Conservation (phyloP, 2,888 invertebrate genomes). For the Drosophila villosipedis region DNA sequence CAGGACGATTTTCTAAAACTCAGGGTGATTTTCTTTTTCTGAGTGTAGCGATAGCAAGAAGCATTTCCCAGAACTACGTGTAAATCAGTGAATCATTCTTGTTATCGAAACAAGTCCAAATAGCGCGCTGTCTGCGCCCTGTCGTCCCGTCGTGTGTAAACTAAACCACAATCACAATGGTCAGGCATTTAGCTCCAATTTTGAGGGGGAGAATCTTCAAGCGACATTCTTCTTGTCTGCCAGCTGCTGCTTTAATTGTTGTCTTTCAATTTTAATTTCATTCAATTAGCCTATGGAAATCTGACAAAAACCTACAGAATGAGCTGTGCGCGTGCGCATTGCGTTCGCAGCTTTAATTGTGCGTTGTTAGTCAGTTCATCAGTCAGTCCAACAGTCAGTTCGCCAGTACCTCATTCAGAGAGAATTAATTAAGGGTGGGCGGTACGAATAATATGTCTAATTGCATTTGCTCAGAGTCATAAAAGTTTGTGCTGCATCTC, state of each 20-base stretch:
- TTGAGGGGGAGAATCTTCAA: conserved; percentile 20
- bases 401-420: conserved; percentile 1
- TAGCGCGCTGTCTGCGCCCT: conserved; percentile 42
- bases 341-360: conserved; percentile 64
- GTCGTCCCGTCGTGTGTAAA: neutral
- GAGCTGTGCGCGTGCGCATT: conserved; percentile 57
- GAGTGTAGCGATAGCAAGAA: conserved; percentile 16
- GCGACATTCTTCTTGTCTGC: conserved; percentile 47
- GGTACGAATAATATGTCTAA: conserved; percentile 58
- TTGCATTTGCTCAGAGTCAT: conserved; percentile 59
- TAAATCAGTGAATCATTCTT: conserved; percentile 21
- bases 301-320: conserved; percentile 49
- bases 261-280: conserved; percentile 76
- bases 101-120: conserved; percentile 49
- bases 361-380: conserved; percentile 28
- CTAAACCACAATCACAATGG: conserved; percentile 38
- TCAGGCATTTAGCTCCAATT: conserved; percentile 37
- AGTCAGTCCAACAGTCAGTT: conserved; percentile 12
- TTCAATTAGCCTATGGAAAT: conserved; percentile 76
- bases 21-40: neutral
- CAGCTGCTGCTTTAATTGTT: conserved; percentile 55
- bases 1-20: neutral
- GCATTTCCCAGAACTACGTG: conserved; percentile 38
- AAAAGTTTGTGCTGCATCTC: conserved; percentile 3
- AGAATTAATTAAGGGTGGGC: conserved; percentile 72